phyloP scores from a whole-genome alignment of 2,888 invertebrate species.

The Pyrochroa serraticornis region DNA sequence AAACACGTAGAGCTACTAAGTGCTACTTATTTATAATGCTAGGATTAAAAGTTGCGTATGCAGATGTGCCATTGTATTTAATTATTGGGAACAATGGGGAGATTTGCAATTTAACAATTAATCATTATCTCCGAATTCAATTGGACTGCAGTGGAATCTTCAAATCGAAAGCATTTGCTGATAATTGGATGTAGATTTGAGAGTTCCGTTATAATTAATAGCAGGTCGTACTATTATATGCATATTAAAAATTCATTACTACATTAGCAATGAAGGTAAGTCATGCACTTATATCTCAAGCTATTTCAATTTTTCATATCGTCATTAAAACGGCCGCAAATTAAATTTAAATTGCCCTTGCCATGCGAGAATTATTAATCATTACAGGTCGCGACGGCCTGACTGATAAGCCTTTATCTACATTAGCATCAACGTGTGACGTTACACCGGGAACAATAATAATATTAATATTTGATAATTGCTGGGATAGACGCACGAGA shows the following conservation, averaged over 20 bases:
- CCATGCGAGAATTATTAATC: too few species aligned
- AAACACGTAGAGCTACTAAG: too few species aligned
- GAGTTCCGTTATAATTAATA: slow-evolving; percentile 25
- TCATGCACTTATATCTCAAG: slow-evolving; percentile 25
- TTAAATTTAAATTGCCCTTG: slow-evolving; percentile 19
- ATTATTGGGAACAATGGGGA: too few species aligned
- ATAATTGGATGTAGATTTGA: slow-evolving; percentile 8
- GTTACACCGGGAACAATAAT: too few species aligned
- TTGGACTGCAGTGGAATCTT: slow-evolving; percentile 17
- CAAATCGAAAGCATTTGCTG: slow-evolving; percentile 17
- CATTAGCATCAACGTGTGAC: too few species aligned
- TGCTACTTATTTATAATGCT: too few species aligned
- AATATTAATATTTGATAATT: too few species aligned
- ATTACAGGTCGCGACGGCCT: too few species aligned
- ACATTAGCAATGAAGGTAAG: slow-evolving; percentile 26
- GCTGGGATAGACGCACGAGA: too few species aligned
- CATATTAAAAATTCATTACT: slow-evolving; percentile 30
- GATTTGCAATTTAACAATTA: not conserved
- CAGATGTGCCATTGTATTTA: too few species aligned
- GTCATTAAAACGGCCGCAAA: slow-evolving; percentile 21
- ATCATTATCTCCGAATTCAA: slow-evolving; percentile 15
- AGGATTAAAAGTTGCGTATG: too few species aligned
- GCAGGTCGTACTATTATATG: slow-evolving; percentile 25
- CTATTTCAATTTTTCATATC: slow-evolving; percentile 22
- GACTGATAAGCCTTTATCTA: too few species aligned